phyloP scores from a whole-genome alignment of 2,113 vertebrate species.

The Indicator indicator region DNA sequence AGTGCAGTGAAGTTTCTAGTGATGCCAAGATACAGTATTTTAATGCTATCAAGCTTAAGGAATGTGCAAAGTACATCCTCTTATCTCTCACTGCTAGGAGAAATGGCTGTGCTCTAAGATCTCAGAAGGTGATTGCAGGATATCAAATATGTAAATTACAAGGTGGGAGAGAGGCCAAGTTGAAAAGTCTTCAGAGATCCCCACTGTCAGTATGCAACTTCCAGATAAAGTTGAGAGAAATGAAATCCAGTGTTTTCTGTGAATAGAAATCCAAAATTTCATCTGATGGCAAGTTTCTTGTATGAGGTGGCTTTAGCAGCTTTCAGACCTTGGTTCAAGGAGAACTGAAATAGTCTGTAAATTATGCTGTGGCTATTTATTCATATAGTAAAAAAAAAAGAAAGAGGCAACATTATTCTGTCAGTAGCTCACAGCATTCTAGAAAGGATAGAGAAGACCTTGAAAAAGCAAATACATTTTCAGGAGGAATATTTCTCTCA shows the following conservation, averaged over 20 bases:
- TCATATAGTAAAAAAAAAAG: slow-evolving; percentile 34
- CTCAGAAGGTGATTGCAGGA: background rate
- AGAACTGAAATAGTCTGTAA: slow-evolving; percentile 47
- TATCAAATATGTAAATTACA: slow-evolving; percentile 33
- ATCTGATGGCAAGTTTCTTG: background rate
- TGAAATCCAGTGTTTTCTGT: slow-evolving; percentile 17
- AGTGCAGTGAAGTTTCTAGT: background rate
- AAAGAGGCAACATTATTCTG: slow-evolving; percentile 26
- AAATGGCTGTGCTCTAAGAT: slow-evolving; percentile 20
- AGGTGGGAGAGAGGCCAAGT: background rate
- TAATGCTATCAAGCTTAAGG: slow-evolving; percentile 22
- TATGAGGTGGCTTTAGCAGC: background rate
- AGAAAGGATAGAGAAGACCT: slow-evolving; percentile 5
- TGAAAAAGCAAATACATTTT: slow-evolving; percentile 33
- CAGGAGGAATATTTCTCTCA: slow-evolving; percentile 22
- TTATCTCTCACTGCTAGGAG: slow-evolving; percentile 38
- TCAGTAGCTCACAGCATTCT: slow-evolving; percentile 13
- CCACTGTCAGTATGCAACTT: slow-evolving; percentile 17
- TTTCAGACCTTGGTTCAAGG: slow-evolving; percentile 46
- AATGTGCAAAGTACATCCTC: slow-evolving; percentile 31
- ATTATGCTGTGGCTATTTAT: slow-evolving; percentile 51
- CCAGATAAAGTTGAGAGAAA: slow-evolving; percentile 39
- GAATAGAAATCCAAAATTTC: slow-evolving; percentile 13
- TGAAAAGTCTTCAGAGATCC: slow-evolving; percentile 29
- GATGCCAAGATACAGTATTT: slow-evolving; percentile 27